Evolutionary conservation across 2,888 invertebrate genomes (phyloP).

Genomic region (Autographa pulchrina): DNA sequence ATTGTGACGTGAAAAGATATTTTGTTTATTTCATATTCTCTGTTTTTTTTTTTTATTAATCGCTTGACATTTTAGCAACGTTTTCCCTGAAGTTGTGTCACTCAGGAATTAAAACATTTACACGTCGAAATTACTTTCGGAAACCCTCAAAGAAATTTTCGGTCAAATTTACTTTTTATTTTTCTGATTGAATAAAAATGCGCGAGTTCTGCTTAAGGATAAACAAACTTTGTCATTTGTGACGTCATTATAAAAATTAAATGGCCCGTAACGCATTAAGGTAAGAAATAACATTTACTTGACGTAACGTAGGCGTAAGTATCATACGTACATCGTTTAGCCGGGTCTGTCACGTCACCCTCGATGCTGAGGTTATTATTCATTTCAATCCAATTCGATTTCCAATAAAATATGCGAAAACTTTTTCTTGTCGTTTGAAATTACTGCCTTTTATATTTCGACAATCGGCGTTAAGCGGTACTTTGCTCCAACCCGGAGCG

Average conservation of each 20-base stretch:
- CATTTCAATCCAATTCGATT: constrained; percentile 45
- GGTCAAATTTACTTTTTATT: constrained; percentile 38
- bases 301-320: constrained; percentile 21
- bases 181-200: constrained; percentile 23
- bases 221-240: constrained; percentile 18
- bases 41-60: constrained; percentile 31
- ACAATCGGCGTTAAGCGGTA: constrained; percentile 43
- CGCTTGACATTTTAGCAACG: constrained; percentile 23
- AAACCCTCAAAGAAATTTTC: constrained; percentile 19
- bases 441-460: constrained; percentile 48
- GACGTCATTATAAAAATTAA: constrained; percentile 48
- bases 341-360: constrained; percentile 11
- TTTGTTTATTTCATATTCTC: constrained; percentile 4
- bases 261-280: constrained; percentile 13
- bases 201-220: background rate
- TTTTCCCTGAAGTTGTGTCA: constrained; percentile 22
- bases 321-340: constrained; percentile 24
- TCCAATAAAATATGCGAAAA: constrained; percentile 45
- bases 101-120: constrained; percentile 37
- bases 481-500: constrained; percentile 24
- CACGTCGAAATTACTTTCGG: constrained; percentile 21
- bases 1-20: constrained; percentile 10
- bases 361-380: constrained; percentile 18
- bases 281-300: constrained; percentile 13
- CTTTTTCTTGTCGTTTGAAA: constrained; percentile 45